Percentiles rank a stretch among this genome's conserved stretches.
phyloP scores from a whole-genome alignment of 2,888 invertebrate species.

The Polyploca ridens region DNA sequence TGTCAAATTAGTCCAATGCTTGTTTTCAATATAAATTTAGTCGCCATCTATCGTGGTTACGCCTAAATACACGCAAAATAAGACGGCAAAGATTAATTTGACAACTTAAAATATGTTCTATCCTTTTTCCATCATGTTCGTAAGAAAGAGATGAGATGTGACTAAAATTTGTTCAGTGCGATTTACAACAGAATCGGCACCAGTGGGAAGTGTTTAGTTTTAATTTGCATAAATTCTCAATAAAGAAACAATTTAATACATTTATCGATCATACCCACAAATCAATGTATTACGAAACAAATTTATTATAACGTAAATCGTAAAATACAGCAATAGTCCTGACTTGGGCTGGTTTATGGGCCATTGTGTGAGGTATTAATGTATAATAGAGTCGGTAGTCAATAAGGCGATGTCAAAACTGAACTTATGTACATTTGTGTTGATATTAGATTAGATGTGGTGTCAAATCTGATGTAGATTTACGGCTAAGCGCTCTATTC shows the following conservation, averaged over 20 bases:
- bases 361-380: constrained; percentile 15
- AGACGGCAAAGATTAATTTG: too few relatives aligned
- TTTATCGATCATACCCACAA: not conserved
- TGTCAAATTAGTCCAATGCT: too few relatives aligned
- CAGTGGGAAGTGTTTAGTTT: not conserved
- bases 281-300: not conserved
- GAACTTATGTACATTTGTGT: constrained; percentile 29
- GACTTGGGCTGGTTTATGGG: constrained; percentile 4
- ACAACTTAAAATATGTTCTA: too few relatives aligned
- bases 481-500: constrained; percentile 35
- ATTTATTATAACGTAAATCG: constrained; percentile 1
- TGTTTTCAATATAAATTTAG: too few relatives aligned
- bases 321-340: not conserved
- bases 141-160: too few relatives aligned
- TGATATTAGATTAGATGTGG: constrained; percentile 48
- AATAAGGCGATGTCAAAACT: constrained; percentile 38
- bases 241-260: not conserved
- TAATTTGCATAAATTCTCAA: not conserved
- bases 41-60: too few relatives aligned
- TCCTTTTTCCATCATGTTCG: too few relatives aligned
- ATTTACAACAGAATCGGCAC: too few relatives aligned
- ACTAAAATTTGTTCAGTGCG: too few relatives aligned
- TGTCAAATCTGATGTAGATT: constrained; percentile 42
- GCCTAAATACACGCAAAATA: too few relatives aligned
- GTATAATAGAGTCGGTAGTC: constrained; percentile 32